Evolutionary conservation across 2,113 vertebrate genomes (phyloP).

Genomic region (Oncorhynchus keta): DNA sequence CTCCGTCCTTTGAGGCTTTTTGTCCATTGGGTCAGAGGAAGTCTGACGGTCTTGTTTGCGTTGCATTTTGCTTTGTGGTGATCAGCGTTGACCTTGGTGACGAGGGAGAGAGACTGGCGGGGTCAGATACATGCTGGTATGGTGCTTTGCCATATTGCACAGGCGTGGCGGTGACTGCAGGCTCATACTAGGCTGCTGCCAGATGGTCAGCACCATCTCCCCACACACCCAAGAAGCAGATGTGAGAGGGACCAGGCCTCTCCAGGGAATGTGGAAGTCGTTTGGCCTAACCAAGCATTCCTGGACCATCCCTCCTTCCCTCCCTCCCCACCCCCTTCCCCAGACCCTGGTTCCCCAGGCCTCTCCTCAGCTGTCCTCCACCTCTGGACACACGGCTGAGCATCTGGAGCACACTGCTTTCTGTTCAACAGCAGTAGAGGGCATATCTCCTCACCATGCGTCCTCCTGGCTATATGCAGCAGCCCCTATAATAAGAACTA

Average conservation of each 20-base stretch:
- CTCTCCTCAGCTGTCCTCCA: slow-evolving; percentile 3
- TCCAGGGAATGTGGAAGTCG: slow-evolving; percentile 57
- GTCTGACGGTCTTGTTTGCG: background rate
- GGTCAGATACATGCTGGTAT: slow-evolving; percentile 69
- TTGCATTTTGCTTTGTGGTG: slow-evolving; percentile 51
- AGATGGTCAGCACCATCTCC: slow-evolving; percentile 70
- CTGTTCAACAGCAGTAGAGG: slow-evolving; percentile 35
- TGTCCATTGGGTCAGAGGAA: background rate
- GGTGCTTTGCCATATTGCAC: slow-evolving; percentile 67
- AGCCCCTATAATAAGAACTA: slow-evolving; percentile 28
- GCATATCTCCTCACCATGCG: slow-evolving; percentile 12
- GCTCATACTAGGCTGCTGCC: slow-evolving; percentile 48
- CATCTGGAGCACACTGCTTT: slow-evolving; percentile 46
- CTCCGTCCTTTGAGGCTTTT: background rate
- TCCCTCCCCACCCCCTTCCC: background rate
- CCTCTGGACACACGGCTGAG: slow-evolving; percentile 53
- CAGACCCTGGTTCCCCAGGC: background rate
- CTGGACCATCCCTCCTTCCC: slow-evolving; percentile 32
- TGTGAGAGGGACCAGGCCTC: slow-evolving; percentile 62
- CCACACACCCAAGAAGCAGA: slow-evolving; percentile 67
- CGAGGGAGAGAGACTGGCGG: slow-evolving; percentile 44
- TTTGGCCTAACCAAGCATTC: slow-evolving; percentile 46
- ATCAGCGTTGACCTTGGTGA: slow-evolving; percentile 68
- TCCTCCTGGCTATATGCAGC: slow-evolving; percentile 13
- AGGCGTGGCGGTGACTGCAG: slow-evolving; percentile 47